These are phyloP conservation scores for Notodonta ziczac DNA, from an alignment of 2,888 invertebrate genomes.

Conservation along the genomic window DNA sequence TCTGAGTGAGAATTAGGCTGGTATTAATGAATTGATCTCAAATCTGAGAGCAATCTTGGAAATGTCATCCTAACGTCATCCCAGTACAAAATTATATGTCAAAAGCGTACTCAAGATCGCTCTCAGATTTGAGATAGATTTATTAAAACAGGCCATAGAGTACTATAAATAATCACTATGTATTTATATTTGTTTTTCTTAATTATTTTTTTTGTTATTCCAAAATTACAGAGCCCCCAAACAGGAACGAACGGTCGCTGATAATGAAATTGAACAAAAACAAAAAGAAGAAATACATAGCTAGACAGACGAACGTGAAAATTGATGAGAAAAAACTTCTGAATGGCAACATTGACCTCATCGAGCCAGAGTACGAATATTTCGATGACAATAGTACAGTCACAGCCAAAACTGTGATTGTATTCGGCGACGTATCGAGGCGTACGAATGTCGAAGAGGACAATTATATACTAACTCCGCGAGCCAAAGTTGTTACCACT, in stretches of 20 bases:
- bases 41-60: too few species aligned
- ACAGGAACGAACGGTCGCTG: constrained; percentile 32
- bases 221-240: neutral
- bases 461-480: neutral
- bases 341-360: constrained; percentile 14
- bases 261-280: constrained; percentile 51
- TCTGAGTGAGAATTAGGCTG: too few species aligned
- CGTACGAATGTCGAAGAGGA: constrained; percentile 6
- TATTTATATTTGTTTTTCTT: too few species aligned
- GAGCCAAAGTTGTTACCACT: neutral
- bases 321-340: constrained; percentile 37
- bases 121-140: too few species aligned
- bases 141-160: too few species aligned
- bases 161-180: too few species aligned
- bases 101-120: too few species aligned
- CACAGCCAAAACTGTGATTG: constrained; percentile 3
- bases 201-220: too few species aligned
- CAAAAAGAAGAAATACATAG: constrained; percentile 50
- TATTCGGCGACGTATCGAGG: constrained; percentile 9
- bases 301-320: constrained; percentile 39
- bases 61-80: too few species aligned
- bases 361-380: constrained; percentile 34
- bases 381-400: constrained; percentile 29
- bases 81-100: too few species aligned
- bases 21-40: too few species aligned